Evolutionary conservation across 2,888 invertebrate genomes (phyloP).

Genomic region (Ophion obscuratus): DNA sequence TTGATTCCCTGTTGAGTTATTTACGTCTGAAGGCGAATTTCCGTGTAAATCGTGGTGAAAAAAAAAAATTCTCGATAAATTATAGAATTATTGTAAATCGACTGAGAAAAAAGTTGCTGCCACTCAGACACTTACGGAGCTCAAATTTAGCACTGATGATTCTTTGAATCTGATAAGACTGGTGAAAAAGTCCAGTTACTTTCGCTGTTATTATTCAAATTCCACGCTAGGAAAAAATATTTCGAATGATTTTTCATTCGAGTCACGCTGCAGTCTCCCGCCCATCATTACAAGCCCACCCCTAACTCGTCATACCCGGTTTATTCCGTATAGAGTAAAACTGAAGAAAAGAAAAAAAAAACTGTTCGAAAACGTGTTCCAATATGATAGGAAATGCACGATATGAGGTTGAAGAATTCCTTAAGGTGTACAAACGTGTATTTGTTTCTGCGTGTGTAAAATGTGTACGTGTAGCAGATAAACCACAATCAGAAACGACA

Average conservation of each 20-base stretch:
- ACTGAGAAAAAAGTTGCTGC: too few relatives aligned
- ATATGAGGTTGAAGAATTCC: slow-evolving; percentile 68
- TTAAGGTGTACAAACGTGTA: slow-evolving; percentile 69
- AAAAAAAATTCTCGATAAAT: too few relatives aligned
- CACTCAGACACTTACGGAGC: too few relatives aligned
- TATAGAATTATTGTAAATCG: too few relatives aligned
- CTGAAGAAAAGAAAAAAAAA: slow-evolving; percentile 72
- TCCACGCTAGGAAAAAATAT: not conserved
- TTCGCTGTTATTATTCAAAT: too few relatives aligned
- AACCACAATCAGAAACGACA: slow-evolving; percentile 73
- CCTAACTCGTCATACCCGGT: slow-evolving; percentile 11
- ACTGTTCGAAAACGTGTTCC: slow-evolving; percentile 49
- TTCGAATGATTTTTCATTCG: slow-evolving; percentile 36
- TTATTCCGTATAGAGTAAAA: slow-evolving; percentile 19
- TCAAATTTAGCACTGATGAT: too few relatives aligned
- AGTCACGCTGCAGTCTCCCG: not conserved
- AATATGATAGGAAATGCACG: slow-evolving; percentile 54
- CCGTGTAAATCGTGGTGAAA: too few relatives aligned
- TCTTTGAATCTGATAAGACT: too few relatives aligned
- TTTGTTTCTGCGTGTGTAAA: slow-evolving; percentile 49
- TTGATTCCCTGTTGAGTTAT: too few relatives aligned
- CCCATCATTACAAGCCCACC: slow-evolving; percentile 24
- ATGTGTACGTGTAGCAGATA: slow-evolving; percentile 55
- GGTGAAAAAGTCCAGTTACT: not conserved
- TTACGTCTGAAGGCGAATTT: too few relatives aligned